Evolutionary conservation across 2,113 vertebrate species (phyloP), one percentile per base, ranked within the genome.

Genomic region (Marmota flaviventris): DNA sequence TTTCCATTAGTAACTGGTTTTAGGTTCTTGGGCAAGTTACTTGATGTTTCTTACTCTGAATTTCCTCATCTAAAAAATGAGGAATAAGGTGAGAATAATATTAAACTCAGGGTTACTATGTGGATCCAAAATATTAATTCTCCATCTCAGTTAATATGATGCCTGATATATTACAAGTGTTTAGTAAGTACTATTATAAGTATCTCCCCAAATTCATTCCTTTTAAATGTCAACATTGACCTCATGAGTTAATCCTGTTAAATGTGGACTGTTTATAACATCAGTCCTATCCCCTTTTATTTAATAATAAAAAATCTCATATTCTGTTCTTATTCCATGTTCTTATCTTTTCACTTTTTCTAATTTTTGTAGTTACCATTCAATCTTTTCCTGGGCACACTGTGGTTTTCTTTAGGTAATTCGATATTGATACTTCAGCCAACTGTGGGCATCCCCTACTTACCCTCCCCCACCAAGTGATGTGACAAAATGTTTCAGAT

Each of bases 11-110:
- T 92, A 89, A 61, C 18, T 87, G 42, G 45, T 42, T 84, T 84
- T 95, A 79, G 61, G 34, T 61, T 53, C 69, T 97, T 86, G 12
- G 27, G 61, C 87, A 67, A 90, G 10, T 77, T 91, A 24, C 53
- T 69, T 92, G 63, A 48, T 83, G 17, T 73, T 84, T 90, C 65
- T 95, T 58, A n/a, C 6, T 81, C 42, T 87, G 37, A 79, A 37
- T 91, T 97, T 97, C 34, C 51, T 70, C 48, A 87, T 56, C 69
- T 94, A 85, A 79, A 83, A 95, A 94, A 42, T 78, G 56, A 70
- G 34, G 70, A 53, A 69, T 58, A 53, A 76, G 56, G 67, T 56
- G 32, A 88, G 48, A 67, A 61, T 92, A 22, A 70, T 81, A 48
- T 34, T 32, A 70, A 87, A 39, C 18, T 67, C 17, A 58, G 29